phyloP scores from a whole-genome alignment of 2,888 invertebrate genomes.

The Lampropteryx suffumata region DNA sequence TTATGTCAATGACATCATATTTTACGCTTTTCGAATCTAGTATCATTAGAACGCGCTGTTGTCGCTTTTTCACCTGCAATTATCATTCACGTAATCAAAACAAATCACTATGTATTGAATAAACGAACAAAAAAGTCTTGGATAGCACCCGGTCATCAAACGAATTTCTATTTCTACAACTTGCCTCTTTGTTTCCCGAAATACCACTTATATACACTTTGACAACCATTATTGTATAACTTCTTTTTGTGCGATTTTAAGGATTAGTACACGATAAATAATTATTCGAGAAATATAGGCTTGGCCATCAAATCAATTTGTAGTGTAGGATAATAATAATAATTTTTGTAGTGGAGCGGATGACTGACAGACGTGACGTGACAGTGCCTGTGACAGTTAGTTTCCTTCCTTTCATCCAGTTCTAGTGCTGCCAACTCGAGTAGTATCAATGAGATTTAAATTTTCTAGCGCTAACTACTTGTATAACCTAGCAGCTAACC shows the following conservation, averaged over 20 bases:
- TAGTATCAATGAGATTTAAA: too few relatives aligned
- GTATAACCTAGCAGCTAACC: too few relatives aligned
- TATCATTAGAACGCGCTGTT: constrained; percentile 96
- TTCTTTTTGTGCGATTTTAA: constrained; percentile 50
- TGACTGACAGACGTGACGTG: too few relatives aligned
- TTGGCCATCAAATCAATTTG: constrained; percentile 74
- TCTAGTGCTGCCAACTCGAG: constrained; percentile 1
- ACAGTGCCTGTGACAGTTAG: too few relatives aligned
- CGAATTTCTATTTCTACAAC: constrained; percentile 69
- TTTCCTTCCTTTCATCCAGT: background rate
- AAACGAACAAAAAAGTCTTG: constrained; percentile 60
- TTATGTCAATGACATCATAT: constrained; percentile 96
- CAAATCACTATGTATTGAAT: constrained; percentile 62
- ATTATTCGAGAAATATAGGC: constrained; percentile 74
- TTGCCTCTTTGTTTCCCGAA: constrained; percentile 97
- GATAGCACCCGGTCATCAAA: constrained; percentile 65
- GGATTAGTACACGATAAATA: constrained; percentile 55
- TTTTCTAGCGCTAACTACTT: too few relatives aligned
- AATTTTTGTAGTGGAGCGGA: too few relatives aligned
- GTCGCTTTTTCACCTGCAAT: constrained; percentile 96
- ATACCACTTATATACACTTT: constrained; percentile 96
- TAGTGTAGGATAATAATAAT: too few relatives aligned
- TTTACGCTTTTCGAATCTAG: constrained; percentile 95
- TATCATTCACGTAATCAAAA: constrained; percentile 66
- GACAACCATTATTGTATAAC: constrained; percentile 88